Percentiles rank a stretch among this genome's conserved stretches.
These are phyloP conservation scores for Ellobius talpinus DNA, from an alignment of 2,113 vertebrate genomes.

Conservation along the genomic window DNA sequence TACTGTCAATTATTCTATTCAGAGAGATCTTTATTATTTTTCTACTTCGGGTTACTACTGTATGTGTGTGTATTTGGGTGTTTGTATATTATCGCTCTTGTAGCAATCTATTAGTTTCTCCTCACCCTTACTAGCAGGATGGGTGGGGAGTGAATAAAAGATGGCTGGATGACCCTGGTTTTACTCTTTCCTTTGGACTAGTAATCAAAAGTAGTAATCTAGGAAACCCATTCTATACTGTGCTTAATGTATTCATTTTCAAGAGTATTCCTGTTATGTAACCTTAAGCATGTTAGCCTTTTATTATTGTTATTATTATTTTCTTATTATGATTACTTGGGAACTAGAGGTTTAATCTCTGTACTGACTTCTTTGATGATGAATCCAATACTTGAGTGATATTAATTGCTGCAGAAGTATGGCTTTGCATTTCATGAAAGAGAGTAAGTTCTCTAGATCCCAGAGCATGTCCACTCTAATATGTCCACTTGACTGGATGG, in stretches of 20 bases:
- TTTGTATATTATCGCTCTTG: neutral
- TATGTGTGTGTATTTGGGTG: neutral
- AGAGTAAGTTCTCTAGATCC: neutral
- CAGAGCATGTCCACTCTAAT: neutral
- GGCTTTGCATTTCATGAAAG: neutral
- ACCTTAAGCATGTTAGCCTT: neutral
- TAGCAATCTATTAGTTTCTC: neutral
- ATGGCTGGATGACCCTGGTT: neutral
- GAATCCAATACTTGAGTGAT: neutral
- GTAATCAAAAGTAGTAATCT: neutral
- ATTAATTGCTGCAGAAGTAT: constrained; percentile 21
- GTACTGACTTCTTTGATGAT: neutral
- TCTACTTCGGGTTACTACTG: neutral
- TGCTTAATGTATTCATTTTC: constrained; percentile 5
- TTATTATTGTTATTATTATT: neutral
- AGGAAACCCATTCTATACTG: neutral
- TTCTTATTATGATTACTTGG: neutral
- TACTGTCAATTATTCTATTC: constrained; percentile 24
- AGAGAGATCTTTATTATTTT: constrained; percentile 16
- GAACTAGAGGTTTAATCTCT: constrained; percentile 3
- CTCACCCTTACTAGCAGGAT: neutral
- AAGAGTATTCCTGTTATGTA: neutral
- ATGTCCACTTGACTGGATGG: neutral
- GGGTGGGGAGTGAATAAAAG: neutral
- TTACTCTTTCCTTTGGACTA: neutral